Evolutionary conservation across 92 coral and sea anemone species (phyloP).

Genomic region (Montipora capitata): DNA sequence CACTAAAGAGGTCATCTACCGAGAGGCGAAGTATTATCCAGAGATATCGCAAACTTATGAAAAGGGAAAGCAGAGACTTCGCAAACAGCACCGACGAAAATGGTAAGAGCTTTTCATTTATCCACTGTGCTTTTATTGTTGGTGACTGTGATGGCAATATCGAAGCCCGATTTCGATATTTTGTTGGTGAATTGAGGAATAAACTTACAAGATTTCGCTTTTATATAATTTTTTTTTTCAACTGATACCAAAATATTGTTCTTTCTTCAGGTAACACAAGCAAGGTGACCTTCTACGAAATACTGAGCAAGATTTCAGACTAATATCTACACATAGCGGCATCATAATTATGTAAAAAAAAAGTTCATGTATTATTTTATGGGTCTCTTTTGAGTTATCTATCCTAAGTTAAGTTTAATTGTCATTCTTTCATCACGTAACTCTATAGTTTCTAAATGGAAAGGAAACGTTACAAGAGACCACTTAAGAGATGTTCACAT

Average conservation of each 20-base stretch:
- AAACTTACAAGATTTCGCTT: neutral
- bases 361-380: too few species aligned
- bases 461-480: too few species aligned
- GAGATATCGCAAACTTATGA: constrained; percentile 83
- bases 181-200: too few species aligned
- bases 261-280: constrained; percentile 63
- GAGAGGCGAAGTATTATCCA: constrained; percentile 88
- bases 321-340: neutral
- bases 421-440: too few species aligned
- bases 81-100: constrained; percentile 59
- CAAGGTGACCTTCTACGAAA: constrained; percentile 86
- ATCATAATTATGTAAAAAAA: neutral
- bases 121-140: too few species aligned
- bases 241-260: neutral
- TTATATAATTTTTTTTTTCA: neutral
- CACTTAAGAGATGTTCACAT: too few species aligned
- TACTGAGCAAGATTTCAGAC: constrained; percentile 78
- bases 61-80: constrained; percentile 75
- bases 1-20: constrained; percentile 80
- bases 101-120: constrained; percentile 49
- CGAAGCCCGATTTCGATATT: too few species aligned
- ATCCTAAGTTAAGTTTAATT: too few species aligned
- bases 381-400: too few species aligned
- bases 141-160: too few species aligned
- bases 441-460: too few species aligned